Conservation (phyloP, 64 coral and sea anemone species). For the Hydrozoanthus tunicans region DNA sequence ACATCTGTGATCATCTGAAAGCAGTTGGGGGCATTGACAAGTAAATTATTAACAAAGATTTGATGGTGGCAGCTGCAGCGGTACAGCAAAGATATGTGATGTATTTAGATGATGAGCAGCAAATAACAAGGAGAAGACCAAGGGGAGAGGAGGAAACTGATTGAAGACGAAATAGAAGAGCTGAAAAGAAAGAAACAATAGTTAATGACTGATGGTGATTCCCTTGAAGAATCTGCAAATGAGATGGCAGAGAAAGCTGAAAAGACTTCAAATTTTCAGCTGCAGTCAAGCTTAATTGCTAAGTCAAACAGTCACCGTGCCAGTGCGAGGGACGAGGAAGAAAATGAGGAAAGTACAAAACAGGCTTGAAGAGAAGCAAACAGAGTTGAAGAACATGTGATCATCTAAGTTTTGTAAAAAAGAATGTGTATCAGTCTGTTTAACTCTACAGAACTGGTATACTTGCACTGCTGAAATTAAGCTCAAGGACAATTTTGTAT, state of each 20-base stretch:
- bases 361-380: no score
- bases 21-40: not conserved
- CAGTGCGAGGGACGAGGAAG: not conserved
- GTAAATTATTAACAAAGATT: constrained; percentile 38
- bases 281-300: constrained; percentile 33
- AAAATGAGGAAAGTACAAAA: not conserved
- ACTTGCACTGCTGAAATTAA: no score
- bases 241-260: constrained; percentile 1
- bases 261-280: not conserved
- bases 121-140: constrained; percentile 14
- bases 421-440: not conserved
- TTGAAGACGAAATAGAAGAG: no score
- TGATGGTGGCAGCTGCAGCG: no score
- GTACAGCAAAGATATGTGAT: not conserved
- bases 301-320: constrained; percentile 17
- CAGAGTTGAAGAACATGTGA: no score
- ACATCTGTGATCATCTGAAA: no score
- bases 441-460: no score
- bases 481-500: not conserved
- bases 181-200: constrained; percentile 19
- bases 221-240: no score
- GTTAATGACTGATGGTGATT: not conserved
- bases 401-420: no score
- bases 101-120: not conserved
- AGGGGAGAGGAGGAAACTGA: constrained; percentile 27